Base-by-base conservation (phyloP, 1,140 invertebrate species). In the Protaetia brevitarsis region DNA sequence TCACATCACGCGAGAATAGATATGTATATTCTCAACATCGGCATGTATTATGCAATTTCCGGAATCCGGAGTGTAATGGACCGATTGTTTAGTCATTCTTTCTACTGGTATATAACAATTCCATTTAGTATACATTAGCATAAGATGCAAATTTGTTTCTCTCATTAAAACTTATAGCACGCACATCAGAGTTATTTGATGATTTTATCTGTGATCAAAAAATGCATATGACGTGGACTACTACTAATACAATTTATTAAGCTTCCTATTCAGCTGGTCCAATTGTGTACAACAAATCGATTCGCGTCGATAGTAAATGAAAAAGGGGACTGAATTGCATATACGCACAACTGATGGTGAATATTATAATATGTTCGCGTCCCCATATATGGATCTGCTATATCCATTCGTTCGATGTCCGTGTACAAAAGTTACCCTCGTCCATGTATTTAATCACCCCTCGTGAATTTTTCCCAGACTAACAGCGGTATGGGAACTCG, bases 391-490 rank as follows among this genome's bases (percentile, higher is more conserved):
- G 19, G 5, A 16, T 8, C n/a, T n/a, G n/a, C n/a, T n/a, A n/a
- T 19, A 51, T 51, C 41, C 41, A 51, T 51, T 51, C 41, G 41
- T 23, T 23, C 41, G 26, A 19, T 10, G 16, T 19, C n/a, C n/a
- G n/a, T 23, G 11, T 34, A 34, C 8, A 34, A 34, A 34, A 34
- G 31, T 34, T 34, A 34, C 31, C 31, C 31, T 23, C 41, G 41
- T 19, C 7, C 41, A 23, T 51, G 19, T 23, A 51, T 6, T 23
- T 23, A 51, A 10, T 16, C 41, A 51, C 41, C 41, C 41, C 41
- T 51, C 41, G 13, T 26, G 41, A 19, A 51, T 51, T 51, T 51
- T 51, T 51, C 41, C 41, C 41, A 51, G 41, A 51, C 41, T 23
- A 23, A n/a, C 10, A 51, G 41, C 19, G 41, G 41, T 51, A 51